phyloP scores from a whole-genome alignment of 1,140 invertebrate genomes.

The Pseudomyrmex dendroicus region DNA sequence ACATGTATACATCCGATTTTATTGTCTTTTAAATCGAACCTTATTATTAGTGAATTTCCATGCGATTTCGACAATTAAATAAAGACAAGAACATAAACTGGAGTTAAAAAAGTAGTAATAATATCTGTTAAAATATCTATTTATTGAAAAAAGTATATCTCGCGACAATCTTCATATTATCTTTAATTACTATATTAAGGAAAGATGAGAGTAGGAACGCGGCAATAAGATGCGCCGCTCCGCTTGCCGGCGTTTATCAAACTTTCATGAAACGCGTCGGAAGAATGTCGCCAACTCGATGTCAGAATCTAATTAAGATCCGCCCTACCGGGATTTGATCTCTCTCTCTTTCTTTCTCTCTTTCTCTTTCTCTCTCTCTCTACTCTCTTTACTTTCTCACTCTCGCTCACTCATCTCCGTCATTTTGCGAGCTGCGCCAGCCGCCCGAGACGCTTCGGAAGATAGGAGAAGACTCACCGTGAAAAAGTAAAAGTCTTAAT shows the following conservation, averaged over 20 bases:
- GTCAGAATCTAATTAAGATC: slow-evolving; percentile 73
- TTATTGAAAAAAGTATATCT: slow-evolving; percentile 26
- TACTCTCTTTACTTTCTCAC: slow-evolving; percentile 17
- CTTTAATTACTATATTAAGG: slow-evolving; percentile 45
- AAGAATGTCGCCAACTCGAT: slow-evolving; percentile 70
- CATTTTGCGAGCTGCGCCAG: background rate
- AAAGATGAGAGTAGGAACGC: background rate
- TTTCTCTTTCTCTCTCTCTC: slow-evolving; percentile 6
- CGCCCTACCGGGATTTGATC: slow-evolving; percentile 64
- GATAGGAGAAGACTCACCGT: slow-evolving; percentile 66
- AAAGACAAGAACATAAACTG: background rate
- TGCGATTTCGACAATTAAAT: background rate
- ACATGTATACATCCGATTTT: background rate
- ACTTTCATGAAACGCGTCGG: slow-evolving; percentile 68
- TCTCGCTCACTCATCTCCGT: slow-evolving; percentile 44
- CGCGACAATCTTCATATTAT: slow-evolving; percentile 20
- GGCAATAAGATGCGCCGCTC: slow-evolving; percentile 23
- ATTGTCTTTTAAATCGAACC: background rate
- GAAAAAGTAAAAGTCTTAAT: slow-evolving; percentile 76
- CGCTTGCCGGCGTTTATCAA: slow-evolving; percentile 34
- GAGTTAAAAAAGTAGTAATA: slow-evolving; percentile 18
- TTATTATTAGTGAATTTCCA: background rate
- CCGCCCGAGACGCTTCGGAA: slow-evolving; percentile 50
- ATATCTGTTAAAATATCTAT: background rate
- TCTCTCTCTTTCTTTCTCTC: slow-evolving; percentile 28